A percentile compares a stretch with the other conserved stretches of the same genome.
These are phyloP conservation scores for Psilopsiagon aurifrons DNA, from an alignment of 2,113 vertebrate genomes.

Conservation along the genomic window DNA sequence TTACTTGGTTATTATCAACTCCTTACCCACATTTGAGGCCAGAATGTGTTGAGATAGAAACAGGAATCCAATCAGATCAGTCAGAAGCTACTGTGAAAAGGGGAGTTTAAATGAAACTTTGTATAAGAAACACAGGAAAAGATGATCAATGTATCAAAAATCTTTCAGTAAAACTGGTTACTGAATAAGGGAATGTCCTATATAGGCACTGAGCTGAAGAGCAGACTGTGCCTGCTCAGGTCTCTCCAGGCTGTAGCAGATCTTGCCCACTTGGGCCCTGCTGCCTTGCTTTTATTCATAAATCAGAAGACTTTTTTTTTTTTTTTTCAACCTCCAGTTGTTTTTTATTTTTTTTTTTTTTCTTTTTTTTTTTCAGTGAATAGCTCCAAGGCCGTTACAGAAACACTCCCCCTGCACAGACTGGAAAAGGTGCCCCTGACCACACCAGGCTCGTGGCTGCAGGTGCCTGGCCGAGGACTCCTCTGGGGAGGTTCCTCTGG, in stretches of 20 bases:
- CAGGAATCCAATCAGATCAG: not conserved
- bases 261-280: not conserved
- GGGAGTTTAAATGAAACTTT: not conserved
- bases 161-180: not conserved
- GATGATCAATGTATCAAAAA: not conserved
- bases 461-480: not conserved
- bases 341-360: not conserved
- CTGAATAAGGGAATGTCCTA: not conserved
- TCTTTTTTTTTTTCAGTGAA: not conserved
- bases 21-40: not conserved
- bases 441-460: not conserved
- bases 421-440: not conserved
- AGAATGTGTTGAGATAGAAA: not conserved
- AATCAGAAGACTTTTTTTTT: not conserved
- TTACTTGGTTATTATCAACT: conserved; percentile 18
- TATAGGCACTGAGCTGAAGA: rapidly evolving
- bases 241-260: not conserved
- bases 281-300: not conserved
- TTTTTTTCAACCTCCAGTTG: not conserved
- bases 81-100: not conserved
- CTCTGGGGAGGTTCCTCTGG: not conserved
- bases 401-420: not conserved
- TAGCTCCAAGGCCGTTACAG: not conserved
- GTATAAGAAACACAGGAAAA: not conserved
- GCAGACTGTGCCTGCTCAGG: not conserved